A percentile compares a stretch with the other conserved stretches of the same genome.
Evolutionary conservation across 1,140 invertebrate species (phyloP).

Genomic region (Araneus ventricosus): DNA sequence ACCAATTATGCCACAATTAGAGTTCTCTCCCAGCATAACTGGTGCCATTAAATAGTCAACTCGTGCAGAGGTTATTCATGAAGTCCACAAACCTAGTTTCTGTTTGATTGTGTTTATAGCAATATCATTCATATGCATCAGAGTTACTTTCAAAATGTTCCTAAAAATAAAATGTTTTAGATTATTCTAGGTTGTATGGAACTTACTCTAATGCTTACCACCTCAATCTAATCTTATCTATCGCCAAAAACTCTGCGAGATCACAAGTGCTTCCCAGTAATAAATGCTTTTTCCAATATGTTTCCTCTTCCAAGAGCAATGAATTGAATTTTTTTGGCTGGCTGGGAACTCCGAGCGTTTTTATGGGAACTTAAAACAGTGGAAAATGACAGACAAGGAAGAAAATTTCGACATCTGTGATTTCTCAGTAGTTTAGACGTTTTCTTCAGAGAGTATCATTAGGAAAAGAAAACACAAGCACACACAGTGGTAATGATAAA

Average conservation of each 20-base stretch:
- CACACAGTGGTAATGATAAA: constrained; percentile 7
- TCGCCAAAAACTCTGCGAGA: background rate
- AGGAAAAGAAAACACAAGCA: background rate
- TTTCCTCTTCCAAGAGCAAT: background rate
- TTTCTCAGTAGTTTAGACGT: background rate
- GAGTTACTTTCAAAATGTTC: too few relatives aligned
- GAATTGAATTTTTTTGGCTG: background rate
- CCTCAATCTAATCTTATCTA: background rate
- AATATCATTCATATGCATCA: too few relatives aligned
- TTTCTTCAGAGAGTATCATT: constrained; percentile 4
- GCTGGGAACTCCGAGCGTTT: background rate
- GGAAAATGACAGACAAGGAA: constrained; percentile 12
- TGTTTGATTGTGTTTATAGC: too few relatives aligned
- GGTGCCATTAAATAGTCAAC: too few relatives aligned
- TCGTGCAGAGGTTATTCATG: too few relatives aligned
- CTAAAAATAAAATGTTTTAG: too few relatives aligned
- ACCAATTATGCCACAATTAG: too few relatives aligned
- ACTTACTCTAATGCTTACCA: background rate
- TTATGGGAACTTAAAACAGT: constrained; percentile 21
- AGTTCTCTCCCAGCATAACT: too few relatives aligned
- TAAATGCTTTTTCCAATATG: background rate
- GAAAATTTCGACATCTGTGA: background rate
- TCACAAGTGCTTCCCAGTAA: background rate
- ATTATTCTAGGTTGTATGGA: too few relatives aligned
- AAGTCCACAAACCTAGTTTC: too few relatives aligned